Conservation (phyloP, 2,888 invertebrate species). For the Anarsia innoxiella region DNA sequence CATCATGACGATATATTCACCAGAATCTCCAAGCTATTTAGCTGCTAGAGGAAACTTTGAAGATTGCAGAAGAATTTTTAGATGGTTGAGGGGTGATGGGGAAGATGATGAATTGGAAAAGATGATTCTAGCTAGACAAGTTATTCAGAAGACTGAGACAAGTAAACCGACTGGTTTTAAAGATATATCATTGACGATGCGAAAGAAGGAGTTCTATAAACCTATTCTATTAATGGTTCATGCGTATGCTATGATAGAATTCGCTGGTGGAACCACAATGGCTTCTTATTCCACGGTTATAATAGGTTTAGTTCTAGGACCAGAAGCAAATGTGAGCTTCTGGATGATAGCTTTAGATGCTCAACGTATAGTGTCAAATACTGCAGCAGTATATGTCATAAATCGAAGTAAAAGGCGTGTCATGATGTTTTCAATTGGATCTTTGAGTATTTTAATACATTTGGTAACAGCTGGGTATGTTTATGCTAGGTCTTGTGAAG, state of each 20-base stretch:
- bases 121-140: constrained; percentile 42
- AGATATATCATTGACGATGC: constrained; percentile 27
- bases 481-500: constrained; percentile 31
- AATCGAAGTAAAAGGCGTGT: constrained; percentile 75
- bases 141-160: constrained; percentile 21
- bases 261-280: constrained; percentile 79
- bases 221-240: constrained; percentile 75
- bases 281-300: constrained; percentile 79
- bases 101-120: constrained; percentile 52
- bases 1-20: constrained; percentile 45
- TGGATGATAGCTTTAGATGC: constrained; percentile 78
- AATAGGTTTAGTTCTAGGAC: constrained; percentile 71
- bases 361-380: constrained; percentile 74
- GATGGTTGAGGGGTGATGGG: constrained; percentile 72
- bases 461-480: constrained; percentile 62
- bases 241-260: constrained; percentile 78
- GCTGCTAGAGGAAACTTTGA: constrained; percentile 66
- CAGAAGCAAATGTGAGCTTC: constrained; percentile 75
- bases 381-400: constrained; percentile 74
- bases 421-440: constrained; percentile 74
- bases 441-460: constrained; percentile 73
- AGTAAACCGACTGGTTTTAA: constrained; percentile 15
- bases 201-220: constrained; percentile 66
- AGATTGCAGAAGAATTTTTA: constrained; percentile 71
- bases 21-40: constrained; percentile 81